Percentiles rank a stretch among this genome's conserved stretches.
These are phyloP conservation scores for Condylostylus longicornis DNA, from an alignment of 1,140 invertebrate species.

Conservation along the genomic window DNA sequence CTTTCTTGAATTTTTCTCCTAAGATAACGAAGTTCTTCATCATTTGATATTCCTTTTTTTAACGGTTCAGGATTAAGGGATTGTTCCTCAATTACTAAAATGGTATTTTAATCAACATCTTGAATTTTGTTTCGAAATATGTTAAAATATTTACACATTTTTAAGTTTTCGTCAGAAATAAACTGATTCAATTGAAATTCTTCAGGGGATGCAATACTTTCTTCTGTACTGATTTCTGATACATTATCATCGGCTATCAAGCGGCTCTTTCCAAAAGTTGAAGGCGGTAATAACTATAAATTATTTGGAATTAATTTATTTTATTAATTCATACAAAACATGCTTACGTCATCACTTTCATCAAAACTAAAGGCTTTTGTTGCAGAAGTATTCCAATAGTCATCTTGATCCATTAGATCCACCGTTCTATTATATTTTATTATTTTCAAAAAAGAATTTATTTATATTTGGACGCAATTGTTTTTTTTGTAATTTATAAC, in stretches of 20 bases:
- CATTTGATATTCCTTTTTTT: slow-evolving; percentile 3
- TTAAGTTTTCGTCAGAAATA: slow-evolving; percentile 3
- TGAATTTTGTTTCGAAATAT: background rate
- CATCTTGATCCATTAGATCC: slow-evolving; percentile 15
- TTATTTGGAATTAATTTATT: too few relatives aligned
- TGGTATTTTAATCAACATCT: background rate
- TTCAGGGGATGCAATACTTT: background rate
- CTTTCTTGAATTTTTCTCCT: slow-evolving; percentile 24
- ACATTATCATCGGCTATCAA: slow-evolving; percentile 2
- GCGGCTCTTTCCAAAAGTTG: background rate
- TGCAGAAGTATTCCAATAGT: slow-evolving; percentile 29
- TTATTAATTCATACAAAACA: too few relatives aligned
- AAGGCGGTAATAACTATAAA: too few relatives aligned
- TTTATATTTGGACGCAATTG: too few relatives aligned
- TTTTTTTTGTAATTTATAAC: too few relatives aligned
- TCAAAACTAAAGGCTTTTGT: slow-evolving; percentile 29
- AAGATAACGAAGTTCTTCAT: slow-evolving; percentile 5
- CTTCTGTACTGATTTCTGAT: slow-evolving; percentile 5
- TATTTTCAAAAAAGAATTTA: too few relatives aligned
- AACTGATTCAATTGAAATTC: background rate
- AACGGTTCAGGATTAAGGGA: background rate
- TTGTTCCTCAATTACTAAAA: slow-evolving; percentile 6
- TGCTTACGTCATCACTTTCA: slow-evolving; percentile 21
- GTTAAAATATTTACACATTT: background rate
- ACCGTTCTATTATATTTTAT: too few relatives aligned